Percentiles rank a stretch among this genome's conserved stretches.
phyloP scores from a whole-genome alignment of 2,797 vertebrate species.

The Pteronotus mesoamericanus region DNA sequence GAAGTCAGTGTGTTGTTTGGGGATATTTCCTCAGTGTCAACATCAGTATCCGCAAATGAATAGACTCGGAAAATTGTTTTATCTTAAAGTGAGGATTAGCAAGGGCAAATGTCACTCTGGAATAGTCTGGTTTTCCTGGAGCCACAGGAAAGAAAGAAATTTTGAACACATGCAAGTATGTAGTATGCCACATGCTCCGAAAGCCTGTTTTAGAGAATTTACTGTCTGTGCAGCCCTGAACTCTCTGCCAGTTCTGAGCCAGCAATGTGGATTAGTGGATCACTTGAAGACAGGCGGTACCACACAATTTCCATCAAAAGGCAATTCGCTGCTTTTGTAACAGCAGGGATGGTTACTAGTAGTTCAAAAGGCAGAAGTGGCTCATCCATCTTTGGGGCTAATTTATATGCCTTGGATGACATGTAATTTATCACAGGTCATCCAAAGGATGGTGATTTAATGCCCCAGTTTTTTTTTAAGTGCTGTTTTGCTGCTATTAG shows the following conservation, averaged over 20 bases:
- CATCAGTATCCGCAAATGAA: neutral
- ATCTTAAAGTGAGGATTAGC: neutral
- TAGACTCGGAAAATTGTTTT: neutral
- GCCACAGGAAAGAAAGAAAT: neutral
- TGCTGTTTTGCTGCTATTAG: neutral
- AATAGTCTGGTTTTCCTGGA: neutral
- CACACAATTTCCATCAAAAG: constrained; percentile 51
- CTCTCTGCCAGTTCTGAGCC: neutral
- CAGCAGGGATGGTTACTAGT: neutral
- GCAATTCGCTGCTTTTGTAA: constrained; percentile 43
- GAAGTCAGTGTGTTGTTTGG: neutral
- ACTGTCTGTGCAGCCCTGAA: neutral
- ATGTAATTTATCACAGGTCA: constrained; percentile 60
- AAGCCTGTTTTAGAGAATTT: neutral
- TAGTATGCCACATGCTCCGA: neutral
- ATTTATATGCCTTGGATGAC: constrained; percentile 54
- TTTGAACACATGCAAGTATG: neutral
- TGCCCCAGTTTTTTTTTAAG: neutral
- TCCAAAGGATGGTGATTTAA: constrained; percentile 45
- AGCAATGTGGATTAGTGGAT: neutral
- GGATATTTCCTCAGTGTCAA: neutral
- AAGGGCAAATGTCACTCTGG: neutral
- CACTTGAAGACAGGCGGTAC: neutral
- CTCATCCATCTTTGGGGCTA: constrained; percentile 61
- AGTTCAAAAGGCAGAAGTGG: constrained; percentile 37